Base-by-base conservation (phyloP, 2,113 vertebrate genomes). In the Halichoeres trimaculatus region DNA sequence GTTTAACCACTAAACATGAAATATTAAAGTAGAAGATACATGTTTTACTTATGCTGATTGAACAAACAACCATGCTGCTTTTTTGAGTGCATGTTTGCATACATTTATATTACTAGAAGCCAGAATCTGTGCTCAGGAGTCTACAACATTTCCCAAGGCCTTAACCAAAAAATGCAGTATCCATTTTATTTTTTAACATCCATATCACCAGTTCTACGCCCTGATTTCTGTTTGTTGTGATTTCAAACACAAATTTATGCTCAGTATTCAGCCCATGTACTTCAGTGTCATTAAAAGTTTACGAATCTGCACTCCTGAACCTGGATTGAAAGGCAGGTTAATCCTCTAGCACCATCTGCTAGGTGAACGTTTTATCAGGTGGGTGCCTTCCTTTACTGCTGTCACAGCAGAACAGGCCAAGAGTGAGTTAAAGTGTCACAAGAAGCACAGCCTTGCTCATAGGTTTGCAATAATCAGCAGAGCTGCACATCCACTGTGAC, bases 271-370 rank as follows among this genome's bases (percentile, higher is more conserved):
- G 24, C 10, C 6, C 41, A 45, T 16, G 26, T 0, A 55, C 24
- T 41, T 64, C 69, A 8, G 35, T 26, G 7, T 55, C 8, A 9
- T 43, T 40, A 13, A 22, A 34, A 57, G 52, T 24, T 17, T 24
- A 19, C 12, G 50, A 23, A 36, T 63, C 26, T 38, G 24, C 45
- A 62, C 59, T 10, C 10, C 34, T 38, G 48, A 60, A 71, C 8
- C 63, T 73, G 62, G 48, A 61, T 51, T 47, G 12, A 47, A 55
- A 62, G 74, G 56, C 51, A 45, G 62, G 2, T 48, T 47, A 34
- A 68, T 63, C 47, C 52, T 41, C 8, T 48, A 52, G 52, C 36
- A 38, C 74, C 78, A 74, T 74, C 70, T 77, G 53, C 40, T 13
- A 40, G 51, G 54, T 40, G 64, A 70, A 70, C 53, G 34, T 17